Evolutionary conservation across 2,797 vertebrate genomes (phyloP), one percentile per base, ranked within the genome.

Genomic region (Lophura swinhoii): DNA sequence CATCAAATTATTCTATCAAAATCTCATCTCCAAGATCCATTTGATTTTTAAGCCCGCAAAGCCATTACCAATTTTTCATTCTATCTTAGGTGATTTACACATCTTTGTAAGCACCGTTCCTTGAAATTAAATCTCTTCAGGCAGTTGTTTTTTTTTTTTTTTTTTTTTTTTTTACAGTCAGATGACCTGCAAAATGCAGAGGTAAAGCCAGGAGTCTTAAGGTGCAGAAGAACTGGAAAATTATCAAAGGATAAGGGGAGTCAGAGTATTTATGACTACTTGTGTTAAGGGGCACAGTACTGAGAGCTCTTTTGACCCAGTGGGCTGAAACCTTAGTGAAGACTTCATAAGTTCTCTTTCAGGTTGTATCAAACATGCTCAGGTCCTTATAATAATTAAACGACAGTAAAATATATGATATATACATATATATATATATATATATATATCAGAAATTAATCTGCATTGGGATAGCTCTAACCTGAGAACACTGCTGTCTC

Each of bases 121-220:
- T 92, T 67, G 28, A 87, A 91, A 89, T 85, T 46, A 83, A 44
- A 64, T 53, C 29, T 68, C 37, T 80, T 74, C 14, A 55, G 15
- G 29, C 35, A 26, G 16, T 43, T 43, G 17, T 43, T 43, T 43
- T 43, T 17, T 43, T 43, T 43, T 43, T 43, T 43, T 43, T 43
- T 17, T 43, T 43, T 43, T 43, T 43, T 43, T 43, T 43, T 43
- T 43, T 41, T 41, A 22, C 4, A 6, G 56, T 41, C 43, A 79
- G 63, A 63, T 48, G 22, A 53, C 14, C 53, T 85, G 28, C 24
- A 80, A 15, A 68, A 66, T 3, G 12, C 41, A 92, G 26, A 82
- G 7, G 22, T 21, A 39, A 35, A 39, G 23, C 37, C 28, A 71
- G 24, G 44, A 82, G 24, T 1, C 2, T 3, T 29, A 60, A 91